phyloP scores from a whole-genome alignment of 2,797 vertebrate species.

The Sebastiscus albofasciatus region DNA sequence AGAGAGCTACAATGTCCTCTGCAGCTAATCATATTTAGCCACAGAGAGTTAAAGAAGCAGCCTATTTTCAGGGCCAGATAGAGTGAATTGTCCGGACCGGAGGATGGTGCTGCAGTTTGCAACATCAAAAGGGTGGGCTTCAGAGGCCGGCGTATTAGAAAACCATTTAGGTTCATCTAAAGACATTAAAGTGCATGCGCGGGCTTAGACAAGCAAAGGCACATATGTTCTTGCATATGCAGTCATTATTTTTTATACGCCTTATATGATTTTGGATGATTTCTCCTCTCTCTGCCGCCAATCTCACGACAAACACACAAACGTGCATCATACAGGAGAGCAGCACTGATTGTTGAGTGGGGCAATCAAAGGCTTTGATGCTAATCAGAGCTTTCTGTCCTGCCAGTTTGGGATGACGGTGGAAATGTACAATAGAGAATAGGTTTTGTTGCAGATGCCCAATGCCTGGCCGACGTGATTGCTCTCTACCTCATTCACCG shows the following conservation, averaged over 20 bases:
- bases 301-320: background rate
- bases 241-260: constrained; percentile 13
- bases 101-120: constrained; percentile 41
- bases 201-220: background rate
- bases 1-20: constrained; percentile 84
- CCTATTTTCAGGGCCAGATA: constrained; percentile 55
- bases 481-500: constrained; percentile 59
- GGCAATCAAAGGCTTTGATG: constrained; percentile 83
- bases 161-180: constrained; percentile 28
- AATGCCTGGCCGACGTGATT: constrained; percentile 70
- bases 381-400: constrained; percentile 80
- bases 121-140: constrained; percentile 51
- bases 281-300: background rate
- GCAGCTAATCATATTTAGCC: constrained; percentile 82
- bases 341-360: constrained; percentile 81
- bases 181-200: constrained; percentile 10
- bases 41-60: constrained; percentile 73
- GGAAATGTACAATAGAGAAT: constrained; percentile 76
- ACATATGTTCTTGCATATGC: background rate
- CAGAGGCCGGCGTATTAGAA: constrained; percentile 23
- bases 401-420: constrained; percentile 63
- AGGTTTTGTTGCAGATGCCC: constrained; percentile 63
- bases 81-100: constrained; percentile 54
- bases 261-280: constrained; percentile 4
- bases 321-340: constrained; percentile 46